Evolutionary conservation across 2,888 invertebrate genomes (phyloP), one percentile per base, ranked within the genome.

Genomic region (Stenolophus ochropezus): DNA sequence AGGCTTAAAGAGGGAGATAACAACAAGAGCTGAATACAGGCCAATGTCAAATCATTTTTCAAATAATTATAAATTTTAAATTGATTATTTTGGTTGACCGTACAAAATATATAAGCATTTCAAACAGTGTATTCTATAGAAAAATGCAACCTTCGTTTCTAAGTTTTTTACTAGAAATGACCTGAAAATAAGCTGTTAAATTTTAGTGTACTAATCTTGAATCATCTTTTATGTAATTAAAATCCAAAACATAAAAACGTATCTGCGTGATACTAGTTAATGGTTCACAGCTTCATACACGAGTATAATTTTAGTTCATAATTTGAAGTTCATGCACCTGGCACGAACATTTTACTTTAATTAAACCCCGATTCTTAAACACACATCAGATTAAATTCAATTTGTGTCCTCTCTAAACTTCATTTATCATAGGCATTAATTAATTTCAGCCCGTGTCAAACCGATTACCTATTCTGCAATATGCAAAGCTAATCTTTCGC

Each of bases 381-480:
- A 73, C 73, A 49, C n/a, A 73, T 73, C 73, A 73, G 73, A 73
- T 73, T 73, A 73, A 73, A 73, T 73, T 73, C 47, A 73, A 73
- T 71, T 71, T 71, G 71, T 73, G 51, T 47, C 14, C 42, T 23
- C 51, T 23, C 73, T 49, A 73, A 33, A 27, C 27, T 73, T 73
- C 73, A 73, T 73, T 73, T 73, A 73, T 73, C 73, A 73, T 73
- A 21, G 20, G 21, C 16, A 20, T 11, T 21, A 73, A 73, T 73
- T 73, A 73, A 73, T 73, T 73, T 71, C 21, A 49, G 0, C 73
- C 51, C 47, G 23, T 49, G 73, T 49, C 73, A 73, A 51, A 69
- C 11, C 73, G 73, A 73, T 49, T 49, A 73, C 5, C 71, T 71
- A 49, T 73, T 73, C 14, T 73, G 49, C 49, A 71, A 33, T 71